Conservation (phyloP, 2,888 invertebrate species). For the Philonicus albiceps region DNA sequence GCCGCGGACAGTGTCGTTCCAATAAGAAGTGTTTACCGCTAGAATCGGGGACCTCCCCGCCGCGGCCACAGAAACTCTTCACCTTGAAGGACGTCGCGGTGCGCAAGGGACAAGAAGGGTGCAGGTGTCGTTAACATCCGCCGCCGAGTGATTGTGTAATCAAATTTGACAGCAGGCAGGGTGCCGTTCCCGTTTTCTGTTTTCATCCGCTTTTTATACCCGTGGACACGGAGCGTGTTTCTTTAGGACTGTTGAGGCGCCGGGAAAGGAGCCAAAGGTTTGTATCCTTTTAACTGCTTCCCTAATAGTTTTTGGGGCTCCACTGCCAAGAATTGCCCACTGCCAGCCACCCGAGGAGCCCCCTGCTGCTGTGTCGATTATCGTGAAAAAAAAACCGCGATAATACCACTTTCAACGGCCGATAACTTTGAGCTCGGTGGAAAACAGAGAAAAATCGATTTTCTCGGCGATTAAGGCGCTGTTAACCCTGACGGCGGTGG, state of each 20-base stretch:
- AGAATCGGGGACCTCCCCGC: background rate
- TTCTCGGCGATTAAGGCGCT: background rate
- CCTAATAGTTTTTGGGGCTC: background rate
- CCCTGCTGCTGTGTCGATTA: background rate
- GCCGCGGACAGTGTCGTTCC: background rate
- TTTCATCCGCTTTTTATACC: background rate
- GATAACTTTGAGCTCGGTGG: background rate
- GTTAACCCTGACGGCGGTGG: slow-evolving; percentile 5
- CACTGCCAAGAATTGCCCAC: background rate
- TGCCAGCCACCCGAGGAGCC: background rate
- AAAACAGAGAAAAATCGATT: slow-evolving; percentile 28
- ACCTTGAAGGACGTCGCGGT: slow-evolving; percentile 19
- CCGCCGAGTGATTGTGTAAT: slow-evolving; percentile 25
- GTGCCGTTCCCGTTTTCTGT: background rate
- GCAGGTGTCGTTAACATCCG: slow-evolving; percentile 22
- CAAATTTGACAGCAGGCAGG: background rate
- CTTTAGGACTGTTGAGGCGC: background rate
- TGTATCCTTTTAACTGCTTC: background rate
- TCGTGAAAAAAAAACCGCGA: background rate
- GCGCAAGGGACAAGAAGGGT: slow-evolving; percentile 18
- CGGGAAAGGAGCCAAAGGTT: background rate
- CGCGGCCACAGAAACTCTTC: background rate
- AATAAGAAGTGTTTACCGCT: slow-evolving; percentile 5
- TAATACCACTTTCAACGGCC: background rate
- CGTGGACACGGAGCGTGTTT: background rate